Evolutionary conservation across 2,888 invertebrate genomes (phyloP).

Genomic region (Nomada ruficornis): DNA sequence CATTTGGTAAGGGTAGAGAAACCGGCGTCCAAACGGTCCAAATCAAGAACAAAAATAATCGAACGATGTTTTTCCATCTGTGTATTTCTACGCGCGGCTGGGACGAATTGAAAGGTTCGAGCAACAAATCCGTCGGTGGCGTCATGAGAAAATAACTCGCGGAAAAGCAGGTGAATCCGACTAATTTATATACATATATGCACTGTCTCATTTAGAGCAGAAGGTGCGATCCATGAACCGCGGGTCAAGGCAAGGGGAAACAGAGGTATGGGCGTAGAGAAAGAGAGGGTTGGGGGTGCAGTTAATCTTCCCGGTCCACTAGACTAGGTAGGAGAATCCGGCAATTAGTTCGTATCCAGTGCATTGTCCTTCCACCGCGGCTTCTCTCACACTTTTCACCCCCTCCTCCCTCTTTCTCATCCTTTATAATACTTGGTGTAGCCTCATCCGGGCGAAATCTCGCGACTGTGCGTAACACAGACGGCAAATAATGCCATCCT

Average conservation of each 20-base stretch:
- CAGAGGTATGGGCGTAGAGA: conserved; percentile 49
- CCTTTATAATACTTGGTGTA: conserved; percentile 69
- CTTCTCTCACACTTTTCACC: neutral
- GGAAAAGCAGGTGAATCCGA: conserved; percentile 47
- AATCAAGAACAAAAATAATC: too few species aligned
- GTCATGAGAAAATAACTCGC: conserved; percentile 52
- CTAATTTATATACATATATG: conserved; percentile 71
- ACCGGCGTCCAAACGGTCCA: too few species aligned
- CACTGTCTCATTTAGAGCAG: conserved; percentile 34
- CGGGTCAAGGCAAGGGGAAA: conserved; percentile 50
- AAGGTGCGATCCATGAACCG: conserved; percentile 27
- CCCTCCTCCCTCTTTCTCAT: conserved; percentile 16
- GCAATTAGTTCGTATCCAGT: conserved; percentile 81
- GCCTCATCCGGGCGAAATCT: conserved; percentile 65
- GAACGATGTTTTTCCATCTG: too few species aligned
- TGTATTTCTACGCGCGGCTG: too few species aligned
- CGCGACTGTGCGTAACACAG: conserved; percentile 54
- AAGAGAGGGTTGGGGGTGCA: conserved; percentile 62
- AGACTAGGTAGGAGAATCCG: conserved; percentile 78
- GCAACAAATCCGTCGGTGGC: conserved; percentile 53
- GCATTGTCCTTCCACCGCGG: conserved; percentile 74
- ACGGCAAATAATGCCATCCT: conserved; percentile 63
- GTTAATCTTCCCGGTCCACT: conserved; percentile 82
- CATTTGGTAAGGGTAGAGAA: neutral
- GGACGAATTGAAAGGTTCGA: conserved; percentile 28